Base-by-base conservation (phyloP, 2,797 vertebrate genomes). In the Alfaro cultratus region DNA sequence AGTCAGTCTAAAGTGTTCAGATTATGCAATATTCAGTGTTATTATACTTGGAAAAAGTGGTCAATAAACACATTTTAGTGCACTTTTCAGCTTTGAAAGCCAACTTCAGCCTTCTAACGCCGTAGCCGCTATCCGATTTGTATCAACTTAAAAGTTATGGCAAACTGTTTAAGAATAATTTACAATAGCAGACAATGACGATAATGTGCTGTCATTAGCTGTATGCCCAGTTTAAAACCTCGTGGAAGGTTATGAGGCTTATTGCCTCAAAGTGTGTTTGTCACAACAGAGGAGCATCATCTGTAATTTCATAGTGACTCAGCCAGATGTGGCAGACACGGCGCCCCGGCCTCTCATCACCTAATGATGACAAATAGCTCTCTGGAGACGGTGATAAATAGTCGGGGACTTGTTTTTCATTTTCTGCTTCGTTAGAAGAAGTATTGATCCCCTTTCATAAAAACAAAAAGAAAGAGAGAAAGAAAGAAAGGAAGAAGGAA, bases 351-450 rank as follows among this genome's bases (percentile, higher is more conserved):
- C 80, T 86, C 83, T 87, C 82, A 74, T 79, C 82, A 77, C 51
- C 80, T 94, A 91, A 93, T 62, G 70, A 88, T 90, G 91, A 94
- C 85, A 79, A 93, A 94, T 89, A 83, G 47, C 79, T 88, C 79
- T 78, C 82, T 80, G 71, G 9, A 70, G 79, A 64, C 77, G 81
- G 78, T 89, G 87, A 92, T 89, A 82, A 93, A 92, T 88, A 78
- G 89, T 89, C 55, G 74, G 83, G 88, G 82, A 84, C 83, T 21
- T 85, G 68, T 77, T 86, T 86, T 92, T 93, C 79, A 91, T 94
- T 94, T 92, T 93, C 89, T 94, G 92, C 93, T 87, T 92, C 90
- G 88, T 93, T 93, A 92, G 89, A 87, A 89, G 71, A 81, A 75
- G 76, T 87, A 94, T 94, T 7, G 92, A 93, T 92, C 83, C 73